Evolutionary conservation across 2,888 invertebrate genomes (phyloP), one percentile per base, ranked within the genome.

Genomic region (Polyploca ridens): DNA sequence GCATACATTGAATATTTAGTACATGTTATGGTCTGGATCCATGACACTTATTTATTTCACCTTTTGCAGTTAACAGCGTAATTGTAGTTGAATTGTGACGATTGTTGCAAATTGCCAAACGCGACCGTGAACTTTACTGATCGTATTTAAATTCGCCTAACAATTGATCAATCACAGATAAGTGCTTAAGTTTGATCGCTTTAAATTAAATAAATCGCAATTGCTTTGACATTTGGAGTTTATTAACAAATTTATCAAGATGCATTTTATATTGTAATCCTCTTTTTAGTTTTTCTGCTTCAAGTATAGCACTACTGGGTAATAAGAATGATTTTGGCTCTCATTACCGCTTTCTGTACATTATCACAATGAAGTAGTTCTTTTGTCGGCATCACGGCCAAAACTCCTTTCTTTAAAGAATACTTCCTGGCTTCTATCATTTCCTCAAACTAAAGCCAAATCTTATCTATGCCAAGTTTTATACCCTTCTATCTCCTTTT

Each of bases 31-130:
- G 70, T 69, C 72, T 71, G 72, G 74, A 72, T 70, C 70, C 66
- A 66, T 62, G 33, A 27, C 63, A 67, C 62, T 35, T 49, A 63
- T 64, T 67, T 67, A 3, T 69, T 71, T 74, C 74, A 72, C 74
- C 72, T 74, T 69, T 73, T 67, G 68, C 66, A 63, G 63, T 38
- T 64, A 68, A 68, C 41, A 63, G 35, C 14, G 49, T 65, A 66
- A 71, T 72, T 71, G 70, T 72, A 64, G 67, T 71, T 64, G 58
- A 49, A 69, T 67, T 69, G 69, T 69, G 66, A 74, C 71, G 62
- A 69, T 62, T 62, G 63, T 44, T 33, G 49, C 62, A 27, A 54
- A 66, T 71, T 74, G 67, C 68, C 63, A 64, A 71, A 72, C 66
- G 49, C 44, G 63, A 66, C 71, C 69, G 62, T 74, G 74, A 72